These are phyloP conservation scores for Amphiprion clarkii DNA, from an alignment of 2,797 vertebrate genomes.

Conservation along the genomic window DNA sequence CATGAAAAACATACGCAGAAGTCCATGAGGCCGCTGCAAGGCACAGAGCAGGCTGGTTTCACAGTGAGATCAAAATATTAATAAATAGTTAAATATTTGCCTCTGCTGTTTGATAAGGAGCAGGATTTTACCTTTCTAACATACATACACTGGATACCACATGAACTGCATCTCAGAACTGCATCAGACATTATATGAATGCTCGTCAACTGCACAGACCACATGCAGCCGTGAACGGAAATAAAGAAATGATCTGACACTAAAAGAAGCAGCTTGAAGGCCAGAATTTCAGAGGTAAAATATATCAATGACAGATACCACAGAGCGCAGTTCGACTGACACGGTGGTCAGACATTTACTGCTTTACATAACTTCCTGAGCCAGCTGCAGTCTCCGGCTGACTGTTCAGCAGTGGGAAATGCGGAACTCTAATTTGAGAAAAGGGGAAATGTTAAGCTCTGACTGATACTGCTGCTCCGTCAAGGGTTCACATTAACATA, in stretches of 20 bases:
- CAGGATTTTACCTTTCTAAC: no score
- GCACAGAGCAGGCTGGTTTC: no score
- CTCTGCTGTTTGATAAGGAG: background rate
- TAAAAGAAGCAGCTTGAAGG: background rate
- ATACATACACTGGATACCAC: no score
- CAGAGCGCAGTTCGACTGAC: conserved; percentile 7
- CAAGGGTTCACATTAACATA: conserved; percentile 4
- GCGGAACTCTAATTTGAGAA: conserved; percentile 77
- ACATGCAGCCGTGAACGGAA: background rate
- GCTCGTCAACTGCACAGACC: background rate
- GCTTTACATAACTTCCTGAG: conserved; percentile 72
- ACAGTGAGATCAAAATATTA: no score
- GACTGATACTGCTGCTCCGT: conserved; percentile 54
- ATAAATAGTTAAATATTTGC: no score
- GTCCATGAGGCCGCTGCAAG: no score
- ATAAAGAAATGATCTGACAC: background rate
- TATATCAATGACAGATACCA: conserved; percentile 15
- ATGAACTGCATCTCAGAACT: background rate
- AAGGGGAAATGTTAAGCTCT: conserved; percentile 74
- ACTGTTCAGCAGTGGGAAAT: conserved; percentile 67
- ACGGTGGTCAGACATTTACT: conserved; percentile 42
- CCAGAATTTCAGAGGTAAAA: background rate
- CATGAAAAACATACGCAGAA: no score
- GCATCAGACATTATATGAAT: background rate
- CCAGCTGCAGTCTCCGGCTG: conserved; percentile 19